Base-by-base conservation (phyloP, 2,888 invertebrate species). In the Morinoia aosen region DNA sequence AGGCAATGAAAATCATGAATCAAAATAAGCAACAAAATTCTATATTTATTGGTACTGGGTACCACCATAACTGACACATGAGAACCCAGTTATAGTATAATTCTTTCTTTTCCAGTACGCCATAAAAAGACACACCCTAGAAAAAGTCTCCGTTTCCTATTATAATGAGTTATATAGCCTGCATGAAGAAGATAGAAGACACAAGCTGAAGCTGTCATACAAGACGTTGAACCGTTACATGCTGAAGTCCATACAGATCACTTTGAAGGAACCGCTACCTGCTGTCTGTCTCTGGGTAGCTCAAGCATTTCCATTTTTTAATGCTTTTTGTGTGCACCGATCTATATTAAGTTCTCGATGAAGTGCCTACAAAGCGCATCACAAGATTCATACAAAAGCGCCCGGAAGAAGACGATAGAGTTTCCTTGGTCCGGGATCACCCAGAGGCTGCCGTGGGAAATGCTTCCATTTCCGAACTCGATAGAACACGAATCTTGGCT, bases 371-470 rank as follows among this genome's bases (percentile, higher is more conserved):
- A 91, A 91, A 91, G 91, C 91, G 57, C 40, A 91, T 91, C 91
- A 91, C 48, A 33, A 91, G 56, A 91, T 56, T 10, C 25, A 25
- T 25, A 91, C 91, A 91, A 91, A 57, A 33, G 91, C 56, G 8
- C 48, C 91, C 91, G 91, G 91, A 91, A 91, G 91, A 91, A 91
- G 91, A 91, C 91, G 91, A 91, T 91, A 57, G 91, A 91, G 91
- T 91, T 91, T 91, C 91, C 91, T 91, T 39, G 48, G 90, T 19
- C 40, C 10, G 39, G 90, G 19, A 10, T 48, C 90, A 11, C 39
- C 90, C 90, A 90, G 14, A 88, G 40, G 48, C 40, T 11, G 90
- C 90, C 48, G 39, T 90, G 90, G 90, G 90, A 90, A 90, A 90
- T 10, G 39, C 48, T 90, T 39, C 25, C 90, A 40, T 64, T 64